Base-by-base conservation (phyloP, 92 coral and sea anemone genomes). In the Phymanthus crucifer region DNA sequence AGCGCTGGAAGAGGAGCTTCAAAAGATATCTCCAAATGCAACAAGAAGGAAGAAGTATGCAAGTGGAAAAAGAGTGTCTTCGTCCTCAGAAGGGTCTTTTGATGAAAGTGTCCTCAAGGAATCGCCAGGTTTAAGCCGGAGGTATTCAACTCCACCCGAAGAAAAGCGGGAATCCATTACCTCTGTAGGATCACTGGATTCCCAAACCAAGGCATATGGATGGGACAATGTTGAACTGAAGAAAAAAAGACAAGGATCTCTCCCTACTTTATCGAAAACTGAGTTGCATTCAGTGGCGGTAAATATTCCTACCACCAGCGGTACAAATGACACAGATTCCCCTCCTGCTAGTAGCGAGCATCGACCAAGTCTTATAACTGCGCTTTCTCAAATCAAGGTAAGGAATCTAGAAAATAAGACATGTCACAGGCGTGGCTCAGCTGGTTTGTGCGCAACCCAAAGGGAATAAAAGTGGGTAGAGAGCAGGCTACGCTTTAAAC, bases 371-470 rank as follows among this genome's bases (percentile, higher is more conserved):
- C 67, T 92, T 72, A 87, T 90, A 68, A 90, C 92, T 37, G 97
- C 97, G 0, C 68, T 92, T 73, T 92, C 97, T 0, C 94, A 90
- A 83, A 92, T 92, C 31, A 92, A 92, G 94, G 95, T 91, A 80
- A 46, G 84, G 27, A 54, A 21, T 8, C 64, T 54, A 21, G 6
- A 21, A n/a, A n/a, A n/a, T n/a, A n/a, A n/a, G n/a, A n/a, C n/a
- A n/a, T n/a, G n/a, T n/a, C n/a, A n/a, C n/a, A n/a, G n/a, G n/a
- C n/a, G n/a, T n/a, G n/a, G n/a, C n/a, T n/a, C n/a, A n/a, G n/a
- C n/a, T n/a, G n/a, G n/a, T n/a, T n/a, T n/a, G n/a, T n/a, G n/a
- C n/a, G n/a, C n/a, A n/a, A n/a, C n/a, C n/a, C n/a, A n/a, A n/a
- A n/a, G n/a, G n/a, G n/a, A n/a, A n/a, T n/a, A n/a, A n/a, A n/a